Percentiles rank a stretch among this genome's conserved stretches.
Conservation (phyloP, 1,140 invertebrate species). For the Mya arenaria region DNA sequence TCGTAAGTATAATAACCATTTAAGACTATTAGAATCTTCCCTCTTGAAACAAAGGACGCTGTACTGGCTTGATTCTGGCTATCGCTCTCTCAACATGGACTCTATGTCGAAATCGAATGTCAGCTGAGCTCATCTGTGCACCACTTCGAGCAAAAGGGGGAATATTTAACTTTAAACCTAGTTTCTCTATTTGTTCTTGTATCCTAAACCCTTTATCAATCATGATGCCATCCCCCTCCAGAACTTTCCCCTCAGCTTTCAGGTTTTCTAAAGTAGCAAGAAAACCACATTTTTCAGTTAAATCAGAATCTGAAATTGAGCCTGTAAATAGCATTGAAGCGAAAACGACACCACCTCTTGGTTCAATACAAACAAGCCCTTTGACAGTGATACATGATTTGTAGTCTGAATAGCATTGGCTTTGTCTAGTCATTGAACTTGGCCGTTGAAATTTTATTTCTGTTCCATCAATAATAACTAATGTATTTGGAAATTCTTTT, state of each 20-base stretch:
- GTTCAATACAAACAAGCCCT: constrained; percentile 18
- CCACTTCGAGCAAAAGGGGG: too few relatives aligned
- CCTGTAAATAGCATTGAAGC: constrained; percentile 2
- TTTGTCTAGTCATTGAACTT: background rate
- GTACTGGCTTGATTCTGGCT: too few relatives aligned
- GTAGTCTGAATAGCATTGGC: constrained; percentile 46
- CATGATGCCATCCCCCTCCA: background rate
- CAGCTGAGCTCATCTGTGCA: too few relatives aligned
- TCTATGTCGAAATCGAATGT: too few relatives aligned
- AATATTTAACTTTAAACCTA: too few relatives aligned
- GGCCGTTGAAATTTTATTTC: constrained; percentile 37
- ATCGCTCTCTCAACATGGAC: too few relatives aligned
- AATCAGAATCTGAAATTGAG: too few relatives aligned
- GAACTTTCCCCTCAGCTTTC: background rate
- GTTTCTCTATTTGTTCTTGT: too few relatives aligned
- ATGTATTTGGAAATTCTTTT: constrained; percentile 26
- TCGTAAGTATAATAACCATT: too few relatives aligned
- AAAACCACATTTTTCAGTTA: constrained; percentile 5
- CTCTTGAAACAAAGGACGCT: too few relatives aligned
- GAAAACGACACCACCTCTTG: constrained; percentile 19
- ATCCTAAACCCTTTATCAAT: constrained; percentile 1
- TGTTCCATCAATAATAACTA: constrained; percentile 52
- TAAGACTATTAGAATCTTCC: too few relatives aligned
- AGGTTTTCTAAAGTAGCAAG: background rate
- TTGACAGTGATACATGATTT: constrained; percentile 47